phyloP scores from a whole-genome alignment of 2,888 invertebrate species.

The Nowickia ferox region DNA sequence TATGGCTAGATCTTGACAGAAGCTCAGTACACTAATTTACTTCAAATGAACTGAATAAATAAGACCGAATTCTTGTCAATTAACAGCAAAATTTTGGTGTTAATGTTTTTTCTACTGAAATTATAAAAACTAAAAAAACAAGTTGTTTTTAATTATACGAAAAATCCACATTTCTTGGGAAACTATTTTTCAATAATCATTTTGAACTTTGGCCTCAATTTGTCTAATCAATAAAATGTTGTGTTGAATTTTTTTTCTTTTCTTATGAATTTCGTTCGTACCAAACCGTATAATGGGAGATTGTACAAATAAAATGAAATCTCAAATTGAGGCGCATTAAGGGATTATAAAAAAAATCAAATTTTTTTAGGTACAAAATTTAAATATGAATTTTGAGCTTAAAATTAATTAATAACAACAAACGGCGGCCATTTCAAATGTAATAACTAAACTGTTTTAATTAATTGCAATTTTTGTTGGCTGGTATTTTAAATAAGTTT shows the following conservation, averaged over 20 bases:
- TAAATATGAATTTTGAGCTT: neutral
- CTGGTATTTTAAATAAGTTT: neutral
- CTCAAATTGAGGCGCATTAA: slow-evolving; percentile 23
- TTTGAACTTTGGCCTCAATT: slow-evolving; percentile 61
- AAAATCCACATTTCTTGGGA: neutral
- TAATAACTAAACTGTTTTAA: neutral
- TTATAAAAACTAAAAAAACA: neutral
- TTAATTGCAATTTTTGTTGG: neutral
- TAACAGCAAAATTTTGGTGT: neutral
- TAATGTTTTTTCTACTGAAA: neutral
- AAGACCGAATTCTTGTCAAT: no score
- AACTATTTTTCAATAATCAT: slow-evolving; percentile 11
- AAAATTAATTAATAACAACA: neutral
- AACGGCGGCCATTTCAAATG: neutral
- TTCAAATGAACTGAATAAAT: no score
- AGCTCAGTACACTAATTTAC: no score
- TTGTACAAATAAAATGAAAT: slow-evolving; percentile 6
- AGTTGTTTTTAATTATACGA: neutral
- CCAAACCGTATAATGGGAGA: slow-evolving; percentile 26
- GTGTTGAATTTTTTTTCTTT: neutral
- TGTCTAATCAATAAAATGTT: slow-evolving; percentile 52
- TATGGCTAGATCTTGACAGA: no score
- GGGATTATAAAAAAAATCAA: neutral
- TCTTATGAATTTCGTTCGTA: slow-evolving; percentile 15
- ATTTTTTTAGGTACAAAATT: neutral